Evolutionary conservation across 2,113 vertebrate genomes (phyloP).

Genomic region (Prochilodus magdalenae): DNA sequence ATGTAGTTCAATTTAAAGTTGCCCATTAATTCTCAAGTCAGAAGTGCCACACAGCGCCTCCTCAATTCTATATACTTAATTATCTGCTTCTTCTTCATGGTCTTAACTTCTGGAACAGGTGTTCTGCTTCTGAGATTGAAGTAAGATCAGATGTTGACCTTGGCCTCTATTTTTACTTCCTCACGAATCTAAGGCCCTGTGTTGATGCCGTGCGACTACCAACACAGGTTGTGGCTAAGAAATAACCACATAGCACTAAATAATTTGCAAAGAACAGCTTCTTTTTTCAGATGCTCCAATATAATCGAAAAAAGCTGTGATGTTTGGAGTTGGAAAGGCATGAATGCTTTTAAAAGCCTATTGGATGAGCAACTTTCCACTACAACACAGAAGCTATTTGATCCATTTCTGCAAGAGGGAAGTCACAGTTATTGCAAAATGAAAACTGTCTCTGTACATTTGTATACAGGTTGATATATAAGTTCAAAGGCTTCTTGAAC

Average conservation of each 20-base stretch:
- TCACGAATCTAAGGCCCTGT: not conserved
- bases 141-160: constrained; percentile 45
- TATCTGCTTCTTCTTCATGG: not conserved
- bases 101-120: not conserved
- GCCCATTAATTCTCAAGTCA: not conserved
- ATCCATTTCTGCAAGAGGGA: not conserved
- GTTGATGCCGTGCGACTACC: constrained; percentile 5
- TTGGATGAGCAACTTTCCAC: constrained; percentile 1
- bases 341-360: constrained; percentile 15
- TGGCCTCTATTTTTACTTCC: constrained; percentile 25
- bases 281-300: constrained; percentile 8
- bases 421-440: not conserved
- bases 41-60: not conserved
- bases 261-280: constrained; percentile 11
- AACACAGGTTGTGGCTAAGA: not conserved
- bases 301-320: constrained; percentile 10
- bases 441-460: not conserved
- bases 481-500: not conserved
- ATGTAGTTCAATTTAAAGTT: not conserved
- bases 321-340: not conserved
- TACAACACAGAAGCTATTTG: not conserved
- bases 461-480: not conserved
- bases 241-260: not conserved
- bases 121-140: constrained; percentile 25
- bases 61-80: not conserved